Evolutionary conservation across 2,888 invertebrate species (phyloP).

Genomic region (Podotricha telesiphe): DNA sequence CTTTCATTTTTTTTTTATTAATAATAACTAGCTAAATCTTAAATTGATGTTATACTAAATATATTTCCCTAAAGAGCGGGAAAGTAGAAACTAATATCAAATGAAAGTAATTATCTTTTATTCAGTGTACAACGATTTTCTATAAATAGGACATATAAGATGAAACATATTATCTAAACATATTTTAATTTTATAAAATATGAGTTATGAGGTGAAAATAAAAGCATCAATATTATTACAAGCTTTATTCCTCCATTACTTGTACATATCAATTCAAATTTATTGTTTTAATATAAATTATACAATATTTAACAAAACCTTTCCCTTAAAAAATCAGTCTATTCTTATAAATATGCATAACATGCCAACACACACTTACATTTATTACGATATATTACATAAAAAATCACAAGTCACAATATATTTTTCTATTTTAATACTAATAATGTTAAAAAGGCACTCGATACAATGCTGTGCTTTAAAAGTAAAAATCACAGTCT

Average conservation of each 20-base stretch:
- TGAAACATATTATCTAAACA: no score
- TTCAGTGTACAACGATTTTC: no score
- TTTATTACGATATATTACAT: conserved; percentile 1
- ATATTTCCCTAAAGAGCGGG: no score
- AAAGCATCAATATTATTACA: background rate
- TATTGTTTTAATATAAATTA: conserved; percentile 1
- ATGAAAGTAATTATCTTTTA: no score
- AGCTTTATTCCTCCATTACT: background rate
- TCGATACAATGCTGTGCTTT: background rate
- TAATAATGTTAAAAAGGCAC: conserved; percentile 29
- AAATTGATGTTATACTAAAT: no score
- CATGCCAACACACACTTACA: background rate
- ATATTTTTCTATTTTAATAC: conserved; percentile 16
- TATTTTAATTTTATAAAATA: no score
- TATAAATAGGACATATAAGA: no score
- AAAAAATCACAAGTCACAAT: conserved; percentile 19
- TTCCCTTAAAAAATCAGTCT: conserved; percentile 22
- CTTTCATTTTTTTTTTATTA: no score
- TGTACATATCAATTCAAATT: conserved; percentile 10
- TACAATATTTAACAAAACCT: conserved; percentile 18
- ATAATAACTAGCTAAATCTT: no score
- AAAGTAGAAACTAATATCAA: no score
- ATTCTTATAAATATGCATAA: conserved; percentile 1
- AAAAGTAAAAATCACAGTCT: conserved; percentile 85
- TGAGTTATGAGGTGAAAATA: background rate